Base-by-base conservation (phyloP, 2,113 vertebrate genomes). In the Bufo gargarizans region DNA sequence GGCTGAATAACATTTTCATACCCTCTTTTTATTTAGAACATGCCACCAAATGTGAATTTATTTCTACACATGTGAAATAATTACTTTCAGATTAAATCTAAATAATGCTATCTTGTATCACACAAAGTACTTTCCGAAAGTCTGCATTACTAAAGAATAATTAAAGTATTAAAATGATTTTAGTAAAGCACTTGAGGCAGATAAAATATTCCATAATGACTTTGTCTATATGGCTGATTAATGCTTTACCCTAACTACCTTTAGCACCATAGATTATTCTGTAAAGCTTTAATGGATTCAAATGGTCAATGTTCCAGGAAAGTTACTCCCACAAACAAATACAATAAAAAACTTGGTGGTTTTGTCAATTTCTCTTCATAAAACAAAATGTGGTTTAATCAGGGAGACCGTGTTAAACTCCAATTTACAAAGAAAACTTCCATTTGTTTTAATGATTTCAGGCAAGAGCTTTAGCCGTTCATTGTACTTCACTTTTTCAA, bases 281-380 rank as follows among this genome's bases (percentile, higher is more conserved):
- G 56, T 77, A 86, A 85, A 77, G 22, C 16, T n/a, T 45, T 77
- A 85, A 86, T 86, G 56, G 84, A 85, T 86, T 86, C 77, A 86
- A 86, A 86, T 72, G 43, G 72, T 79, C 76, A 87, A 80, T 67
- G 77, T 81, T 87, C 61, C 61, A 47, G 58, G 47, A 87, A 69
- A 19, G 10, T 49, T 71, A 8, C 63, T 67, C 63, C 86, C 14
- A 43, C 50, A 79, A 79, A 65, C 56, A 87, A 81, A 81, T 71
- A 79, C 77, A 14, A 22, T 87, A 47, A 59, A 67, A 67, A 76
- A 56, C 58, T 77, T 87, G 61, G 63, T 58, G n/a, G 77, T 6
- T 80, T 87, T 78, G 77, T 87, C 63, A 69, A 80, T 87, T 55
- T 43, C 77, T 77, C 45, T 63, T 53, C 45, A 56, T 80, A 71